These are phyloP conservation scores for Drosophila simulans DNA, from an alignment of 1,140 invertebrate species.

Conservation along the genomic window DNA sequence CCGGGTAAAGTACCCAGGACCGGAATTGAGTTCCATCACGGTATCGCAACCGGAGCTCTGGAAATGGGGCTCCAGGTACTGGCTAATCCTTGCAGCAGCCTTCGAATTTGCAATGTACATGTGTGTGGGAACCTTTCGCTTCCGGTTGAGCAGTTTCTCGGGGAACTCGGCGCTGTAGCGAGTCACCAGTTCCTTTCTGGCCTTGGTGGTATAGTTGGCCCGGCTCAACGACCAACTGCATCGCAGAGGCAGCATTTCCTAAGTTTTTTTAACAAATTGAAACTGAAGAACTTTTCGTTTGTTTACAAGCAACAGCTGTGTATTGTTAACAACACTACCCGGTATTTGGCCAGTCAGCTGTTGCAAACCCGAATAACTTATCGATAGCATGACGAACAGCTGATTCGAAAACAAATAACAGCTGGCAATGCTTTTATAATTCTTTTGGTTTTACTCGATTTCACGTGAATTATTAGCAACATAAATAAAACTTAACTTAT, in stretches of 20 bases:
- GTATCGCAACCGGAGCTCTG: conserved; percentile 71
- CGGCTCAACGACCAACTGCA: conserved; percentile 36
- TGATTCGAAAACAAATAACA: conserved; percentile 4
- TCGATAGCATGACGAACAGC: background rate
- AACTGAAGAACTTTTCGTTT: conserved; percentile 27
- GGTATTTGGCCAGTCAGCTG: background rate
- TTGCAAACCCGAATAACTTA: background rate
- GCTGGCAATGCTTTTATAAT: conserved; percentile 58
- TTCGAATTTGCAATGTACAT: conserved; percentile 76
- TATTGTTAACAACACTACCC: conserved; percentile 18
- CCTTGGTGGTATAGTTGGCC: conserved; percentile 34
- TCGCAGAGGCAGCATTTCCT: conserved; percentile 52
- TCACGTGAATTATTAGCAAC: background rate
- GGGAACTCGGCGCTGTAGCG: conserved; percentile 72
- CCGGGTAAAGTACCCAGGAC: conserved; percentile 85
- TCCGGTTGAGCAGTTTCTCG: conserved; percentile 67
- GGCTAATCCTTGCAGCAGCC: conserved; percentile 84
- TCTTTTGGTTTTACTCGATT: conserved; percentile 9
- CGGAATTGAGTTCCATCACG: conserved; percentile 86
- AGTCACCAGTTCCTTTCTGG: conserved; percentile 46
- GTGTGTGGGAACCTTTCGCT: conserved; percentile 59
- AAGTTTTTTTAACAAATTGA: background rate
- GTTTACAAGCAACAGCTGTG: conserved; percentile 50
- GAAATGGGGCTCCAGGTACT: conserved; percentile 68
- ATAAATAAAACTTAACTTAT: conserved; percentile 16